phyloP scores from a whole-genome alignment of 2,888 invertebrate species.

The Maniola hyperantus region DNA sequence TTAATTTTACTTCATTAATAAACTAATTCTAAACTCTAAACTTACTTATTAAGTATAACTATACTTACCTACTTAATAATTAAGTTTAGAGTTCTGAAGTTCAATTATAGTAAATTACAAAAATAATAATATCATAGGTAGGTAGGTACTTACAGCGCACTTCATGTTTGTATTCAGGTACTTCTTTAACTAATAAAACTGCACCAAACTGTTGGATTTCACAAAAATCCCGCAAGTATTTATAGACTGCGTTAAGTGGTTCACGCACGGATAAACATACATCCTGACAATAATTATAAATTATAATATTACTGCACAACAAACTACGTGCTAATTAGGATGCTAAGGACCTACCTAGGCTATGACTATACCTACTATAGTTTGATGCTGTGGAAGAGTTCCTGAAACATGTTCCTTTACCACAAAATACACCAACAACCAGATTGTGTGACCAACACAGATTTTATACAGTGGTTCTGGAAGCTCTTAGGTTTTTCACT shows the following conservation, averaged over 20 bases:
- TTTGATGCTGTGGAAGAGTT: not conserved
- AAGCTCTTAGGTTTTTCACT: too few relatives aligned
- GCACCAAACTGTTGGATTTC: conserved; percentile 36
- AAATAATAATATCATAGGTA: conserved; percentile 2
- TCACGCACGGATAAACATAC: conserved; percentile 37
- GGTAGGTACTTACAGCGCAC: conserved; percentile 64
- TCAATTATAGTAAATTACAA: not conserved
- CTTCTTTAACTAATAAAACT: conserved; percentile 32
- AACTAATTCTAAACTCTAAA: too few relatives aligned
- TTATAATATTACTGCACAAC: conserved; percentile 25
- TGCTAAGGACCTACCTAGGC: conserved; percentile 1
- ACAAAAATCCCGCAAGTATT: conserved; percentile 36
- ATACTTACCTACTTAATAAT: too few relatives aligned
- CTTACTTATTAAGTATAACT: too few relatives aligned
- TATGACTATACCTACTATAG: not conserved
- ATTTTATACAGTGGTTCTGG: too few relatives aligned
- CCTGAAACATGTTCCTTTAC: not conserved
- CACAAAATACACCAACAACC: too few relatives aligned
- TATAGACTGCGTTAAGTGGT: conserved; percentile 40
- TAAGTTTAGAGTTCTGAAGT: too few relatives aligned
- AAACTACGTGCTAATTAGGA: conserved; percentile 18
- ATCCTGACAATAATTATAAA: conserved; percentile 39
- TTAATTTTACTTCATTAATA: not conserved
- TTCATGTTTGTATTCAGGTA: conserved; percentile 54
- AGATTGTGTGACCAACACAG: too few relatives aligned